A percentile compares a stretch with the other conserved stretches of the same genome.
Conservation (phyloP, 2,113 vertebrate genomes). For the Oryzias javanicus region DNA sequence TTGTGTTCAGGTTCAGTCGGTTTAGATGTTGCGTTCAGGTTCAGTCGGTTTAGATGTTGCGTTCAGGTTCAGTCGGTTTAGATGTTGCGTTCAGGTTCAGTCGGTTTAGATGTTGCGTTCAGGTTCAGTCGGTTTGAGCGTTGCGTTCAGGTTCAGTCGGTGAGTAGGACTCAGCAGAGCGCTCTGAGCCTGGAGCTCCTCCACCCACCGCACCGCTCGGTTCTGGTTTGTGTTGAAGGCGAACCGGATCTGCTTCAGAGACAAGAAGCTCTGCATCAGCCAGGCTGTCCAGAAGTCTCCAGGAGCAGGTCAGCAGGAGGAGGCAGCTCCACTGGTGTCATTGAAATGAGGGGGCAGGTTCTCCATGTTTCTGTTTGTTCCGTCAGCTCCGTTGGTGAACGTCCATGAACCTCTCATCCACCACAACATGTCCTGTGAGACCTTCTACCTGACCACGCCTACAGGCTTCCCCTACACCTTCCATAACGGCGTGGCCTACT, state of each 20-base stretch:
- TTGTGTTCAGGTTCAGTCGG: too few species aligned
- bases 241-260: conserved; percentile 80
- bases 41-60: too few species aligned
- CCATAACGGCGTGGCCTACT: conserved; percentile 88
- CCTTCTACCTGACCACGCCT: conserved; percentile 82
- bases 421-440: conserved; percentile 41
- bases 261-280: conserved; percentile 84
- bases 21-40: too few species aligned
- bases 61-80: too few species aligned
- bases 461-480: conserved; percentile 85
- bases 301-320: conserved; percentile 63
- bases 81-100: too few species aligned
- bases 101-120: too few species aligned
- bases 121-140: too few species aligned
- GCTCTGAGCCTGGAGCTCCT: too few species aligned
- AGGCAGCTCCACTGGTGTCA: not conserved
- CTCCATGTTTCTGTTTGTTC: conserved; percentile 5
- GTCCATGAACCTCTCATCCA: conserved; percentile 45
- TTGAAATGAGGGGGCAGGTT: too few species aligned
- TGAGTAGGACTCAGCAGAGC: conserved; percentile 55
- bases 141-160: too few species aligned
- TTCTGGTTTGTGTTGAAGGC: conserved; percentile 58
- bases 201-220: too few species aligned
- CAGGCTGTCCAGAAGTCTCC: conserved; percentile 84
- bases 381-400: conserved; percentile 13